A percentile compares a stretch with the other conserved stretches of the same genome.
Evolutionary conservation across 2,113 vertebrate species (phyloP).

Genomic region (Empidonax alnorum): DNA sequence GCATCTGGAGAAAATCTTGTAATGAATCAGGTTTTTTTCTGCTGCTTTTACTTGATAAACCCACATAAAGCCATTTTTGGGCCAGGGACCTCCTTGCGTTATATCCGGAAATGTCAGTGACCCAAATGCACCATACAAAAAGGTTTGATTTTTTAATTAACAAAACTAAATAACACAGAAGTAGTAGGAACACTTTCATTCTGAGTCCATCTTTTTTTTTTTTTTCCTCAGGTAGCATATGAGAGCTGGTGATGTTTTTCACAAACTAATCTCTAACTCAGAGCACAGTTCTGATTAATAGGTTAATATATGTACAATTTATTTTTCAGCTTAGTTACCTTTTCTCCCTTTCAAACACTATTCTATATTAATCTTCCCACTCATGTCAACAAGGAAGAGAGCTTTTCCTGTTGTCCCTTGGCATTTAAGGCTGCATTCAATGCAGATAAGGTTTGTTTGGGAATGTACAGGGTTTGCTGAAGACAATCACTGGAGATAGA

Average conservation of each 20-base stretch:
- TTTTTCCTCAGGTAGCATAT: background rate
- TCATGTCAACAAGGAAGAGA: conserved; percentile 27
- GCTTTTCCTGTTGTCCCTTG: conserved; percentile 13
- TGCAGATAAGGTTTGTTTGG: conserved; percentile 71
- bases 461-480: conserved; percentile 51
- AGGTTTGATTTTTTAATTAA: background rate
- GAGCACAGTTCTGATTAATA: conserved; percentile 17
- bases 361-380: conserved; percentile 22
- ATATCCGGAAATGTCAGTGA: background rate
- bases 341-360: conserved; percentile 36
- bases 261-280: background rate
- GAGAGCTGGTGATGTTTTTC: background rate
- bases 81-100: background rate
- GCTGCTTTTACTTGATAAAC: background rate
- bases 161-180: background rate
- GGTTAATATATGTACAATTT: conserved; percentile 38
- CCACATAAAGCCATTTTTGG: background rate
- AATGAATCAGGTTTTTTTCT: background rate
- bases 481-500: conserved; percentile 71
- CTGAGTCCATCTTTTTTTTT: background rate
- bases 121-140: background rate
- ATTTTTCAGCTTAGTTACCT: conserved; percentile 38
- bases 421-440: conserved; percentile 34
- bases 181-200: background rate
- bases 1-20: background rate